Evolutionary conservation across 1,140 invertebrate species (phyloP).

Genomic region (Drosophila jambulina): DNA sequence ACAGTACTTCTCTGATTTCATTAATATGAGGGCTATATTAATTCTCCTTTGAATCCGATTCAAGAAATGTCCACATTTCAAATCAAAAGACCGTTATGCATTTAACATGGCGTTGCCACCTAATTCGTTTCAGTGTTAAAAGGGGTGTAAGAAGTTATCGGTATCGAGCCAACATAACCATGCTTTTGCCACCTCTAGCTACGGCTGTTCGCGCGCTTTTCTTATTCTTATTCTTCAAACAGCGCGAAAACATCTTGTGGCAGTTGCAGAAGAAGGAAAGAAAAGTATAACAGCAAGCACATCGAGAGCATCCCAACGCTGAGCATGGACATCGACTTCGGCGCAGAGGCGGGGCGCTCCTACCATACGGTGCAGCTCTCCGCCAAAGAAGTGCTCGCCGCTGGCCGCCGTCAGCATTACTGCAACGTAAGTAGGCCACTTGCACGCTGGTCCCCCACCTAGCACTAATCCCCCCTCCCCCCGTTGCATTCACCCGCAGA

Average conservation of each 20-base stretch:
- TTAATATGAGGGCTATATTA: neutral
- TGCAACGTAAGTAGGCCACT: constrained; percentile 72
- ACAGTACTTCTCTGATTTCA: too few relatives aligned
- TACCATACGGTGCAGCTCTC: constrained; percentile 80
- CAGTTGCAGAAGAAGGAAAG: neutral
- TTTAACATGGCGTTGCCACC: neutral
- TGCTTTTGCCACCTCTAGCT: constrained; percentile 26
- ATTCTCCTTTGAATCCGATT: neutral
- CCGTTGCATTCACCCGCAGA: constrained; percentile 39
- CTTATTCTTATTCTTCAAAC: constrained; percentile 22
- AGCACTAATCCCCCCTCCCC: constrained; percentile 12
- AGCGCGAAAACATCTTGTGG: constrained; percentile 18
- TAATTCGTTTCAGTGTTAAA: neutral
- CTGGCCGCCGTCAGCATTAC: constrained; percentile 76
- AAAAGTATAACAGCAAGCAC: neutral
- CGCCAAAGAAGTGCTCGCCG: constrained; percentile 78
- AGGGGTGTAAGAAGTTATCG: fast-evolving
- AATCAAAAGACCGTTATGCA: neutral
- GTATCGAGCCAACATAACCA: neutral
- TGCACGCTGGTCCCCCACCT: neutral
- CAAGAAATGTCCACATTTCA: neutral
- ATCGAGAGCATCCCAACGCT: constrained; percentile 11
- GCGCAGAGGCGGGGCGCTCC: constrained; percentile 65
- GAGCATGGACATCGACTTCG: constrained; percentile 65
- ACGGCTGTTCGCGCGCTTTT: constrained; percentile 64